Evolutionary conservation across 2,797 vertebrate species (phyloP).

Genomic region (Coregonus suidteri): DNA sequence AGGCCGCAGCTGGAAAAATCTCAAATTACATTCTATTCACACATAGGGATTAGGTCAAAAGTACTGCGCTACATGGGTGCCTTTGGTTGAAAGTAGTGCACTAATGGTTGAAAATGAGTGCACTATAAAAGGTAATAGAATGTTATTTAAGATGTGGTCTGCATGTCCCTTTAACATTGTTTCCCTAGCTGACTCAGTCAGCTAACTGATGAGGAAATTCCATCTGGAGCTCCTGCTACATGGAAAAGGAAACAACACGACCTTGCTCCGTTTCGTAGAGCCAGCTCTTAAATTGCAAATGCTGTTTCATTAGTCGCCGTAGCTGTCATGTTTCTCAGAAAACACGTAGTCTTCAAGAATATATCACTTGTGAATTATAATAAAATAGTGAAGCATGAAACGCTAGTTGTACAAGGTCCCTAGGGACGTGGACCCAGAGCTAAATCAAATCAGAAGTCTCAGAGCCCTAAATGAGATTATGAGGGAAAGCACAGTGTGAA

Average conservation of each 20-base stretch:
- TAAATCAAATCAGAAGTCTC: constrained; percentile 56
- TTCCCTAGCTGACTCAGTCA: neutral
- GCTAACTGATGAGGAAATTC: constrained; percentile 29
- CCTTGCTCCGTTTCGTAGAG: neutral
- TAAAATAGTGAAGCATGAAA: constrained; percentile 50
- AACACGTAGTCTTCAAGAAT: constrained; percentile 59
- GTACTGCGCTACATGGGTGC: neutral
- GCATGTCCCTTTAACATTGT: neutral
- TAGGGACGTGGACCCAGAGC: neutral
- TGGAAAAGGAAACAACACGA: constrained; percentile 13
- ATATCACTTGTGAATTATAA: constrained; percentile 61
- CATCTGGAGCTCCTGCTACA: constrained; percentile 32
- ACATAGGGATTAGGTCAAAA: neutral
- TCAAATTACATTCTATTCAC: neutral
- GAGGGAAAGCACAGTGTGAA: neutral
- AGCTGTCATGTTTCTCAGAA: constrained; percentile 62
- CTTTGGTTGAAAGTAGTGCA: neutral
- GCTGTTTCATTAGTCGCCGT: constrained; percentile 63
- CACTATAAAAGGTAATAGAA: neutral
- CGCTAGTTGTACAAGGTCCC: constrained; percentile 26
- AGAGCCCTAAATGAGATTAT: constrained; percentile 65
- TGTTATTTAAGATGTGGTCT: neutral
- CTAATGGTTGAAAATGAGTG: neutral
- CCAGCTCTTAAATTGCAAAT: constrained; percentile 60
- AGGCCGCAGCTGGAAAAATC: neutral